A percentile compares a stretch with the other conserved stretches of the same genome.
Evolutionary conservation across 2,888 invertebrate species (phyloP).

Genomic region (Andrena flavipes): DNA sequence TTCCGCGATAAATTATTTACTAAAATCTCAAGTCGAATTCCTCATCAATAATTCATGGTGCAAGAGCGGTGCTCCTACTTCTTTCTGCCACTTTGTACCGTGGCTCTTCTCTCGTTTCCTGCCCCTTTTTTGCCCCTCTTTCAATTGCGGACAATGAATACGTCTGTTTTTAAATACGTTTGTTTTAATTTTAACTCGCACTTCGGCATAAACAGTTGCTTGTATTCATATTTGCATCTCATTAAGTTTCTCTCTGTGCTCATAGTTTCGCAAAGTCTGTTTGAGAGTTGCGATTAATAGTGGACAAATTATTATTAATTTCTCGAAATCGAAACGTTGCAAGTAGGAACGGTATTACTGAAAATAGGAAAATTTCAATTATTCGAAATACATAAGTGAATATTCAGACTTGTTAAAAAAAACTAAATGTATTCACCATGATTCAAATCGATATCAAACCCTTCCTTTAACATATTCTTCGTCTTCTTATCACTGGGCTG

Average conservation of each 20-base stretch:
- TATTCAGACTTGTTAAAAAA: too few species aligned
- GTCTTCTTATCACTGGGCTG: not conserved
- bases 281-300: too few species aligned
- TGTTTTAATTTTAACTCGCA: slow-evolving; percentile 22
- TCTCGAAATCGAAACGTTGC: too few species aligned
- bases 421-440: too few species aligned
- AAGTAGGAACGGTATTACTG: too few species aligned
- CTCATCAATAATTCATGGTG: slow-evolving; percentile 59
- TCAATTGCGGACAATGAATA: slow-evolving; percentile 29
- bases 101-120: slow-evolving; percentile 15
- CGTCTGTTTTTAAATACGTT: too few species aligned
- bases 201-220: not conserved
- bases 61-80: slow-evolving; percentile 12
- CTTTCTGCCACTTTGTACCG: slow-evolving; percentile 49
- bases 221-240: not conserved
- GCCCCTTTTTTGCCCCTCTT: not conserved
- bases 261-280: too few species aligned
- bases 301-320: too few species aligned
- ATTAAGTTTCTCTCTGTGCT: too few species aligned
- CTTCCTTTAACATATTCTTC: not conserved
- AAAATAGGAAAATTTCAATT: too few species aligned
- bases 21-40: slow-evolving; percentile 51
- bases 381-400: too few species aligned
- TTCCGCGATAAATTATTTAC: slow-evolving; percentile 52
- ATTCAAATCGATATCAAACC: too few species aligned